Evolutionary conservation across 2,113 vertebrate species (phyloP).

Genomic region (Ovibos moschatus): DNA sequence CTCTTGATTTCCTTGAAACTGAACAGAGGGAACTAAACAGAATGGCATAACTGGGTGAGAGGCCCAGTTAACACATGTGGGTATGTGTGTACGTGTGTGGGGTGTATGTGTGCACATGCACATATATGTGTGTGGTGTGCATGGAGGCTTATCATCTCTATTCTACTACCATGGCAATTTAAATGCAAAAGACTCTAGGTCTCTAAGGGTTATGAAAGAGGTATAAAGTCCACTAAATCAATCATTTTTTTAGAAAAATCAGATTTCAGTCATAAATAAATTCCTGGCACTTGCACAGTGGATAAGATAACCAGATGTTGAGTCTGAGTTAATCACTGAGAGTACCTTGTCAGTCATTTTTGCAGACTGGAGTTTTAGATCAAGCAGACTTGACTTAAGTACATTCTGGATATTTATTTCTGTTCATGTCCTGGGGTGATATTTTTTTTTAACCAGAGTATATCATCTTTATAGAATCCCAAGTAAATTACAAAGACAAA

Average conservation of each 20-base stretch:
- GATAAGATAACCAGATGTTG: neutral
- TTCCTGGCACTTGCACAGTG: neutral
- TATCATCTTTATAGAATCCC: neutral
- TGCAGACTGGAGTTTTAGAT: slow-evolving; percentile 10
- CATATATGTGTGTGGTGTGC: neutral
- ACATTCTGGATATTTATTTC: slow-evolving; percentile 13
- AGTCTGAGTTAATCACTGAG: neutral
- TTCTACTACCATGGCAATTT: neutral
- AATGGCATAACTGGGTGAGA: neutral
- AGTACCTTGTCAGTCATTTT: neutral
- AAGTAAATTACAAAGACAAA: slow-evolving; percentile 13
- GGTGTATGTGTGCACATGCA: too few relatives aligned
- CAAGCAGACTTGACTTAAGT: neutral
- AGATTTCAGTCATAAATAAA: slow-evolving; percentile 12
- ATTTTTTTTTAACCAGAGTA: slow-evolving; percentile 26
- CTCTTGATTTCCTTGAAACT: neutral
- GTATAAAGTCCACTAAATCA: slow-evolving; percentile 20
- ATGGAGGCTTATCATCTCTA: neutral
- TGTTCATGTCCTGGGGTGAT: neutral
- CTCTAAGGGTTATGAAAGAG: neutral
- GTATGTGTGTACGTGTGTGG: rapidly evolving
- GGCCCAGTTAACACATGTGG: neutral
- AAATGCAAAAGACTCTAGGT: slow-evolving; percentile 24
- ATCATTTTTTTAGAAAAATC: slow-evolving; percentile 20
- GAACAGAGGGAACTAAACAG: neutral